Evolutionary conservation across 2,797 vertebrate genomes (phyloP).

Genomic region (Ispidina lecontei): DNA sequence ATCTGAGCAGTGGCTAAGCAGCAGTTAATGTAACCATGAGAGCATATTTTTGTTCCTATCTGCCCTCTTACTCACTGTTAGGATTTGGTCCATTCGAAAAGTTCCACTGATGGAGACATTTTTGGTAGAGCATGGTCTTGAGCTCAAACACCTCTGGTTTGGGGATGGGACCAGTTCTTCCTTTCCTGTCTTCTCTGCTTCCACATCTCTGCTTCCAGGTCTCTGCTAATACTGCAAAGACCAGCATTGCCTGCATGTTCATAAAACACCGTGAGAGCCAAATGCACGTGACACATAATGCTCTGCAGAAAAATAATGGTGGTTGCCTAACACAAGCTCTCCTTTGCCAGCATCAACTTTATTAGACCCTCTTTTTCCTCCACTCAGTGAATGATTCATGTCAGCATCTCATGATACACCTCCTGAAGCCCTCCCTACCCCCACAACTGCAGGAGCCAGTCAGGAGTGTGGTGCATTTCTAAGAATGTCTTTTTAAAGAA

Average conservation of each 20-base stretch:
- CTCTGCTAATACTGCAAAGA: neutral
- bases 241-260: neutral
- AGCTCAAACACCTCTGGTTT: neutral
- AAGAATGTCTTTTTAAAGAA: neutral
- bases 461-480: neutral
- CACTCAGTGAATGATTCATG: neutral
- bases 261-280: neutral
- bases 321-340: neutral
- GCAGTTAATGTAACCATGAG: neutral
- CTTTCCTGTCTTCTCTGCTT: neutral
- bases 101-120: neutral
- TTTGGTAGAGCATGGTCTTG: neutral
- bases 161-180: neutral
- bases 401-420: neutral
- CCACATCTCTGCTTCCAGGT: neutral
- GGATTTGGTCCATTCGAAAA: neutral
- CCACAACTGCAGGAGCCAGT: neutral
- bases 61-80: neutral
- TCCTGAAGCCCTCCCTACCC: neutral
- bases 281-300: neutral
- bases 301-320: neutral
- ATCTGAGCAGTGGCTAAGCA: neutral
- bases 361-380: neutral
- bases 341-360: neutral
- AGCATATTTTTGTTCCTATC: neutral